Evolutionary conservation across 2,888 invertebrate genomes (phyloP), one percentile per base, ranked within the genome.

Genomic region (Mythimna pallens): DNA sequence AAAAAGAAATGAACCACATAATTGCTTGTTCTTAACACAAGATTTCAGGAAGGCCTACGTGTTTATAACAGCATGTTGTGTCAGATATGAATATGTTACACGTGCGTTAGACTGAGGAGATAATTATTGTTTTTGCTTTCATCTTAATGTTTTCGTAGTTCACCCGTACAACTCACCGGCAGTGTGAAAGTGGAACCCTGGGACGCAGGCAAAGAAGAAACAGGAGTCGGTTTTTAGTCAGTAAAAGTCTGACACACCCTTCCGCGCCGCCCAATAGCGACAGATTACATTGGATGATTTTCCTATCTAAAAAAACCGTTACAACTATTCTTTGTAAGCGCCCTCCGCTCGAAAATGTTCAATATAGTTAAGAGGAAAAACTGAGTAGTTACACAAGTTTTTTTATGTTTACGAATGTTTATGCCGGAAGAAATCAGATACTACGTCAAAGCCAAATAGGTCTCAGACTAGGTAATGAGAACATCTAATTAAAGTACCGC

Each of bases 71-170:
- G 43, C n/a, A 9, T 47, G 36, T 59, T 59, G 43, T 52, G 20
- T 30, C 55, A 67, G 20, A 57, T 30, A 57, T 36, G 50, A 52
- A 65, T 68, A 57, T 43, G 22, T 80, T 57, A 55, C 70, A 59
- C 59, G 43, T 79, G 62, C 76, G 43, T 54, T 65, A 52, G 30
- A 80, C 65, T 40, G 59, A 17, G 40, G 59, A 70, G 34, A 47
- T 62, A 66, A 64, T 74, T 74, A 78, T 76, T 65, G 78, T 70
- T 80, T 80, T 76, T 76, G 55, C 80, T 70, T 80, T 59, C 25
- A n/a, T 80, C 64, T 55, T 43, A 63, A 63, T 36, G 34, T 75
- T 79, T 75, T 66, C 70, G 40, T 22, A 59, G 40, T 63, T 63
- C 65, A 59, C 58, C 59, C 63, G 65, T 64, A 25, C 43, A 25